These are phyloP conservation scores for Salminus brasiliensis DNA, from an alignment of 2,113 vertebrate genomes.

Conservation along the genomic window DNA sequence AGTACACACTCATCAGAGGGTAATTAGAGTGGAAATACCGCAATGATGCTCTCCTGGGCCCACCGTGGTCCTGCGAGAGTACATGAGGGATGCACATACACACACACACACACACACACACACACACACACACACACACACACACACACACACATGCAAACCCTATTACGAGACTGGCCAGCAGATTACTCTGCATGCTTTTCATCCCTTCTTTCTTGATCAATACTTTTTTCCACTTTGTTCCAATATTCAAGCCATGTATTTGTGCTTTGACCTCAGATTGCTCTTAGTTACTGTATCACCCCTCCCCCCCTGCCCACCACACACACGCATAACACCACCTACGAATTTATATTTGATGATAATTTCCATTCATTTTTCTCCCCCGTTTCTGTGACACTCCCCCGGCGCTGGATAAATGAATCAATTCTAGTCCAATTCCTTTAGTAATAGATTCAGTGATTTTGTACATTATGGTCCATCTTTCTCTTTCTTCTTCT, in stretches of 20 bases:
- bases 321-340: constrained; percentile 18
- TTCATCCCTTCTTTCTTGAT: background rate
- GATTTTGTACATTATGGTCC: constrained; percentile 66
- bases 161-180: background rate
- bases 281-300: background rate
- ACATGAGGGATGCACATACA: constrained; percentile 19
- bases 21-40: constrained; percentile 68
- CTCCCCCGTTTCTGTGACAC: constrained; percentile 48
- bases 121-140: background rate
- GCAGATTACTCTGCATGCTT: too few relatives aligned
- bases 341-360: background rate
- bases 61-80: constrained; percentile 1
- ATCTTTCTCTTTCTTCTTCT: background rate
- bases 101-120: constrained; percentile 6
- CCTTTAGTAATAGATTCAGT: constrained; percentile 73
- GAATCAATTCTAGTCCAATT: constrained; percentile 67
- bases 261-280: background rate
- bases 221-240: background rate
- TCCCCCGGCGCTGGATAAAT: constrained; percentile 71
- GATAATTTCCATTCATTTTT: constrained; percentile 24
- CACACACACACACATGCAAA: too few relatives aligned
- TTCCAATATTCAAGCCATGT: background rate
- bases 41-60: constrained; percentile 47
- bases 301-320: background rate
- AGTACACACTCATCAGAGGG: constrained; percentile 69